phyloP scores from a whole-genome alignment of 2,797 vertebrate genomes.

The Melanotaenia parkinsoni region DNA sequence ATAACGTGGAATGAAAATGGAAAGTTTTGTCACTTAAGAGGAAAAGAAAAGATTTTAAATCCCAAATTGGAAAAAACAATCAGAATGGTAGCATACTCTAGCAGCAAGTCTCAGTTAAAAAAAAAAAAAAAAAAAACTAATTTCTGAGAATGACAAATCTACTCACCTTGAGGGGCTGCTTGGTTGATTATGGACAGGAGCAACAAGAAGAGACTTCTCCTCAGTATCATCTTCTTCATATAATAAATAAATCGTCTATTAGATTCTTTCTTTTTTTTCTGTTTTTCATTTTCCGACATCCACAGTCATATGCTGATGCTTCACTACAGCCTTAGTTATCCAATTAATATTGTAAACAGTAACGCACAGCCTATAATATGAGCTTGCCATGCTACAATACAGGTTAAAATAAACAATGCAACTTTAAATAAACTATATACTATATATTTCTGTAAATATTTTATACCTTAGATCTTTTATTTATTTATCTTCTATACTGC shows the following conservation, averaged over 20 bases:
- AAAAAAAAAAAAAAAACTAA: background rate
- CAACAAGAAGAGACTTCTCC: slow-evolving; percentile 83
- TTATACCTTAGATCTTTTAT: too few species aligned
- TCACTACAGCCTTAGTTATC: background rate
- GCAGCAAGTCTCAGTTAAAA: background rate
- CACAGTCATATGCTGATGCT: background rate
- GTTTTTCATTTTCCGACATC: background rate
- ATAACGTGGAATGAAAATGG: slow-evolving; percentile 11
- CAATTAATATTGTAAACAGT: background rate
- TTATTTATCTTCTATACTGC: too few species aligned
- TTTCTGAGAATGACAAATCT: background rate
- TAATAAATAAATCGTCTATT: slow-evolving; percentile 55
- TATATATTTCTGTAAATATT: too few species aligned
- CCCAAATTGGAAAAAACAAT: background rate
- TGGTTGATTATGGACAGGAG: slow-evolving; percentile 82
- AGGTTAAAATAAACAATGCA: background rate
- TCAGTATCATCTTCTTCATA: slow-evolving; percentile 85
- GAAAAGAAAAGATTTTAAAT: background rate
- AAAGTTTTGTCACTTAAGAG: background rate
- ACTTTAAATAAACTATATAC: background rate
- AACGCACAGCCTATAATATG: background rate
- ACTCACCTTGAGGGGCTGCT: slow-evolving; percentile 86
- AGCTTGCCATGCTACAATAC: background rate
- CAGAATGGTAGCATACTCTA: background rate
- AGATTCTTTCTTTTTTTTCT: background rate